phyloP scores from a whole-genome alignment of 2,113 vertebrate species.

The Oncorhynchus clarkii region DNA sequence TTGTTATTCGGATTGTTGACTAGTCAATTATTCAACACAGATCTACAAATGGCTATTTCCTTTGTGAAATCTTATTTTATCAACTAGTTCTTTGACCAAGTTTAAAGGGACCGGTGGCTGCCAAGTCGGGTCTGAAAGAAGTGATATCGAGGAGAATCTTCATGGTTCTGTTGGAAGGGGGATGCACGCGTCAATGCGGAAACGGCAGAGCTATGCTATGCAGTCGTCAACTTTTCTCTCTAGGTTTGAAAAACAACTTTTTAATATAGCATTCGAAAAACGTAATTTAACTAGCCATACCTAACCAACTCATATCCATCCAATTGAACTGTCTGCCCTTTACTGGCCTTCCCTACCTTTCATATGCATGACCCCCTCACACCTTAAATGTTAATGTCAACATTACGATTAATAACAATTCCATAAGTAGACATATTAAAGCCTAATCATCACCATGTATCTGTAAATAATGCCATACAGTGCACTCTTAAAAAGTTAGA shows the following conservation, averaged over 20 bases:
- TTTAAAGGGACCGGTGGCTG: neutral
- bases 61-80: neutral
- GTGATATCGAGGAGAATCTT: neutral
- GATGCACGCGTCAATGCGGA: slow-evolving; percentile 34
- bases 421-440: no score
- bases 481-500: no score
- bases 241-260: slow-evolving; percentile 43
- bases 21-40: neutral
- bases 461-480: no score
- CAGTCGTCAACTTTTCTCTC: slow-evolving; percentile 31
- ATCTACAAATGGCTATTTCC: neutral
- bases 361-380: no score
- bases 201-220: slow-evolving; percentile 37
- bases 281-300: neutral
- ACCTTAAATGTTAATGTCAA: no score
- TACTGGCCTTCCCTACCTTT: no score
- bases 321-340: neutral
- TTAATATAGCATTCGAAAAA: neutral
- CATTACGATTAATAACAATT: no score
- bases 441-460: no score
- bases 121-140: neutral
- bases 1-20: neutral
- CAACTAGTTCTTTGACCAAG: neutral
- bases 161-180: neutral
- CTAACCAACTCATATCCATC: neutral